These are phyloP conservation scores for Trichomycterus rosablanca DNA, from an alignment of 2,113 vertebrate genomes.

Conservation along the genomic window DNA sequence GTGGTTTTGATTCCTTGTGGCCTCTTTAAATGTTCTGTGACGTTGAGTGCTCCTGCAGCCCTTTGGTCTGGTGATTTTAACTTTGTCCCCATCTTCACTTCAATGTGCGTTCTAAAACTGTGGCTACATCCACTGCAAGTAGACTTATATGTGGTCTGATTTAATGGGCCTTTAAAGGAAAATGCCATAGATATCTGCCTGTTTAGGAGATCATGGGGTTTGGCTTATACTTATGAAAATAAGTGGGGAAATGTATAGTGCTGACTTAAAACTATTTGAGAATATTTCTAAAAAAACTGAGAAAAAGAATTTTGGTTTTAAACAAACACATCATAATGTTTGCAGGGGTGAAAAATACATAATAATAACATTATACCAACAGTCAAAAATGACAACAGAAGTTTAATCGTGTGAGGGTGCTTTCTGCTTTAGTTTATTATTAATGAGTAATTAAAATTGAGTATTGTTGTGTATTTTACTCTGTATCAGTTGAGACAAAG, in stretches of 20 bases:
- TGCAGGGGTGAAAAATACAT: no score
- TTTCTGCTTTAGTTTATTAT: no score
- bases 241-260: background rate
- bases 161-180: conserved; percentile 1
- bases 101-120: conserved; percentile 12
- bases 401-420: no score
- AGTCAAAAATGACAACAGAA: no score
- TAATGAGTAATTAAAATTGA: no score
- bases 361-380: no score
- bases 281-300: no score
- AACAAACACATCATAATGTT: background rate
- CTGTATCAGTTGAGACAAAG: no score
- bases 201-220: background rate
- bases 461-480: no score
- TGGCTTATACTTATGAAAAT: background rate
- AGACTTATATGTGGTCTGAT: background rate
- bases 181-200: background rate
- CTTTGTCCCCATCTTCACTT: conserved; percentile 10
- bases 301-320: background rate
- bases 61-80: conserved; percentile 27
- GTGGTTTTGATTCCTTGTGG: conserved; percentile 38
- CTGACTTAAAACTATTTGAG: background rate
- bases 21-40: conserved; percentile 38
- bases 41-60: conserved; percentile 24
- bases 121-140: conserved; percentile 13